Conservation (phyloP, 2,797 vertebrate species). For the Diglossa cyanea region DNA sequence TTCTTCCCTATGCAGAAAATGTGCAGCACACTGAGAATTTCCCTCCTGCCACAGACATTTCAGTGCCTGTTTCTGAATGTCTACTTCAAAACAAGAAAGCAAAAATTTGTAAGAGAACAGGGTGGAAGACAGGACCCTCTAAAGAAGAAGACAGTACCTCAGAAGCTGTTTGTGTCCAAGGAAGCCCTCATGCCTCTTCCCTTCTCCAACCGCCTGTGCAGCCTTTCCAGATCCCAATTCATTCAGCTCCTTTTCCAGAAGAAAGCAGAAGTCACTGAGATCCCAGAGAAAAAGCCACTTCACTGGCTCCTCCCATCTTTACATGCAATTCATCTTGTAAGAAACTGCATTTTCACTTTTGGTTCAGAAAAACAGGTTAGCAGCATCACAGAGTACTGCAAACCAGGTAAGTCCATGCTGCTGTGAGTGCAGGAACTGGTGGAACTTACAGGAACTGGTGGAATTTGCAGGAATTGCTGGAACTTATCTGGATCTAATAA, state of each 20-base stretch:
- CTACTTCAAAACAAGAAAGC: background rate
- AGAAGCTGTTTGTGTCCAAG: rapidly evolving
- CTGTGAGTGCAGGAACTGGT: background rate
- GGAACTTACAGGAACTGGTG: too few species aligned
- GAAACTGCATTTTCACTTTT: background rate
- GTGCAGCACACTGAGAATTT: rapidly evolving
- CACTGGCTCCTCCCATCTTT: rapidly evolving
- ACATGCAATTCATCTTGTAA: rapidly evolving
- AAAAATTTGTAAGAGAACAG: background rate
- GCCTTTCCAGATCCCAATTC: background rate
- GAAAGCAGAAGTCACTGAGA: background rate
- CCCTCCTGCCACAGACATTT: background rate
- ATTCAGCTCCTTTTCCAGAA: background rate
- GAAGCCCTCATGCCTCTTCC: background rate
- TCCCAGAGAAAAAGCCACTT: rapidly evolving
- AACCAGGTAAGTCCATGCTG: rapidly evolving
- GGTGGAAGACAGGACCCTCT: background rate
- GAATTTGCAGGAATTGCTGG: background rate
- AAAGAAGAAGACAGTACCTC: background rate
- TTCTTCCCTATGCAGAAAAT: rapidly evolving
- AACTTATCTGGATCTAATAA: rapidly evolving
- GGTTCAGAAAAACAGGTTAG: rapidly evolving
- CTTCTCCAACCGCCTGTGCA: background rate
- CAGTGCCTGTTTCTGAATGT: background rate
- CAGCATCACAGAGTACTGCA: rapidly evolving